Evolutionary conservation across 2,888 invertebrate species (phyloP).

Genomic region (Diaphora mendica): DNA sequence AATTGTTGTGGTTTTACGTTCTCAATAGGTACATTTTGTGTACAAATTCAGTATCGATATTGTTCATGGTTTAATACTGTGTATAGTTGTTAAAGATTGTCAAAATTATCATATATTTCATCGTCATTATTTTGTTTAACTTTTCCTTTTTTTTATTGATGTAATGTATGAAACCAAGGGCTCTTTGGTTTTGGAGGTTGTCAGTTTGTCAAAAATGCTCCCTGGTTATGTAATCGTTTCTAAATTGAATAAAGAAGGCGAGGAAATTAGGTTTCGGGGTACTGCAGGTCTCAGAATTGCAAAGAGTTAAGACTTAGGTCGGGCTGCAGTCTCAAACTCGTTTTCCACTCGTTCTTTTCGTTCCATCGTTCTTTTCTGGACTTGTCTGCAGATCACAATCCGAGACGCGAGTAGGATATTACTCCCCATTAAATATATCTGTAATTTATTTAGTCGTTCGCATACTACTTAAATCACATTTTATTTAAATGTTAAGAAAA

Average conservation of each 20-base stretch:
- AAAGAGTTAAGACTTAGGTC: background rate
- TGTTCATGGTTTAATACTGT: background rate
- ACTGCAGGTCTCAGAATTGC: background rate
- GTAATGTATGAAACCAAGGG: too few species aligned
- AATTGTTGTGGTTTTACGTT: background rate
- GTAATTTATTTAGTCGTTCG: background rate
- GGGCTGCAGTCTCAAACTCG: too few species aligned
- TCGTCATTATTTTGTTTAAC: background rate
- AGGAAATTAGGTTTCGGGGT: too few species aligned
- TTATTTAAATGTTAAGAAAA: background rate
- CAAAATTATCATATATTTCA: background rate
- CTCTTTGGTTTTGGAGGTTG: background rate
- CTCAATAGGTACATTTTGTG: background rate
- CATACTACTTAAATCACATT: background rate
- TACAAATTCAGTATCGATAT: background rate
- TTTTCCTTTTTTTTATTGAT: background rate
- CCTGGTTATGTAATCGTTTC: background rate
- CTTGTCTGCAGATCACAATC: background rate
- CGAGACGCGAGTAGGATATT: background rate
- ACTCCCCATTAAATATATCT: background rate
- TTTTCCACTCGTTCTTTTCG: too few species aligned
- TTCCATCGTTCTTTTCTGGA: too few species aligned
- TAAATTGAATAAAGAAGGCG: too few species aligned
- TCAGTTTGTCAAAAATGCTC: background rate
- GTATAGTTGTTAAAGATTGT: background rate